Conservation (phyloP, 2,888 invertebrate species). For the Amphipyra berbera region DNA sequence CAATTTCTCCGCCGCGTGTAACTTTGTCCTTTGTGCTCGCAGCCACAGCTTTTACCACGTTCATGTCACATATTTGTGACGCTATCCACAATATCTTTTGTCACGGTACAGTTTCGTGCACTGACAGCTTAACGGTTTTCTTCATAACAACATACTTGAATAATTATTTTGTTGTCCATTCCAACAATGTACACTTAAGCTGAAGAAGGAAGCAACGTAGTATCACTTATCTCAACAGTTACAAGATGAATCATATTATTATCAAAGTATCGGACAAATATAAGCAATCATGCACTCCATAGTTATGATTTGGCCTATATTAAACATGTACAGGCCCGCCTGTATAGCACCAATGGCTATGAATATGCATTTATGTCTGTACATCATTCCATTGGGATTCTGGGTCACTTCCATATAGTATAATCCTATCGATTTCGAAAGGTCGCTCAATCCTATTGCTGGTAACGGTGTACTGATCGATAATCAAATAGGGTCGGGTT, state of each 20-base stretch:
- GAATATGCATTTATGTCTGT: constrained; percentile 71
- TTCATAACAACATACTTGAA: constrained; percentile 33
- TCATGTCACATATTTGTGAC: constrained; percentile 61
- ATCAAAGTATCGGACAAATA: constrained; percentile 29
- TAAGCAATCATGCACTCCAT: constrained; percentile 39
- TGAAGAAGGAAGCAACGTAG: constrained; percentile 19
- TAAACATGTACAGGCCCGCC: constrained; percentile 54
- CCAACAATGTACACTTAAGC: constrained; percentile 10
- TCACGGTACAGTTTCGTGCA: constrained; percentile 41
- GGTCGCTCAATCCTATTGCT: constrained; percentile 68
- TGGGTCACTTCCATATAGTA: constrained; percentile 75
- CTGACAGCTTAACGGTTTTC: constrained; percentile 51
- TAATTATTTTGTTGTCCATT: constrained; percentile 42
- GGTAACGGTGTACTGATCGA: constrained; percentile 68
- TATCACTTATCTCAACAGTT: constrained; percentile 14
- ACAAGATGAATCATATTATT: constrained; percentile 6
- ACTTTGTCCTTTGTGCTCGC: constrained; percentile 67
- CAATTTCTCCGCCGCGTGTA: constrained; percentile 72
- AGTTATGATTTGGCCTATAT: constrained; percentile 59
- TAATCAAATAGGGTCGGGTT: constrained; percentile 77
- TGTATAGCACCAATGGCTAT: constrained; percentile 69
- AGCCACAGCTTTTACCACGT: constrained; percentile 36
- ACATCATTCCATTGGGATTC: constrained; percentile 69
- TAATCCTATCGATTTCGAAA: constrained; percentile 75
- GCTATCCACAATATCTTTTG: constrained; percentile 60